These are phyloP conservation scores for Oligia latruncula DNA, from an alignment of 2,888 invertebrate genomes.

Conservation along the genomic window DNA sequence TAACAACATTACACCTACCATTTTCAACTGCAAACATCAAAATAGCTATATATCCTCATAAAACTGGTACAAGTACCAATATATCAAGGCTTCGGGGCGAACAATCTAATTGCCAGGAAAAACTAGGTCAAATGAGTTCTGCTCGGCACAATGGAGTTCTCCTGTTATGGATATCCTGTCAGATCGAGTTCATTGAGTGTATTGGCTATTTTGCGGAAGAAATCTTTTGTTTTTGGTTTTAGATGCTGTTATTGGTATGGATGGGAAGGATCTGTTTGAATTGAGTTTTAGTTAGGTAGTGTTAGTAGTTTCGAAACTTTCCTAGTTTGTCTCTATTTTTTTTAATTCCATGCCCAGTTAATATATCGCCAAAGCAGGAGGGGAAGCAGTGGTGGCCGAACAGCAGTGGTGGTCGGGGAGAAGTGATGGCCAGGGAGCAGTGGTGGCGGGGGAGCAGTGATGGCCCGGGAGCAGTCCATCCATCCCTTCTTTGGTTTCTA, in stretches of 20 bases:
- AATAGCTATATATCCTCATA: conserved; percentile 56
- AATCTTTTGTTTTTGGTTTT: conserved; percentile 31
- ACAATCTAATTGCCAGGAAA: conserved; percentile 67
- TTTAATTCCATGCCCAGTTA: background rate
- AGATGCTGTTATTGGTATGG: background rate
- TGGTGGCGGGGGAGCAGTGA: no score
- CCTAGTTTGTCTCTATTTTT: background rate
- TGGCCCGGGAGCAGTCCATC: background rate
- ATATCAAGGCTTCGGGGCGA: conserved; percentile 62
- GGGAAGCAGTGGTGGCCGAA: background rate
- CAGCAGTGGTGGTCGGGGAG: no score
- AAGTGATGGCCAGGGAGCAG: no score
- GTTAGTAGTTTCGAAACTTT: background rate
- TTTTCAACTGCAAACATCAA: conserved; percentile 40
- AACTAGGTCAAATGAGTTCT: conserved; percentile 66
- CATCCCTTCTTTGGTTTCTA: background rate
- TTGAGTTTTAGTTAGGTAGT: background rate
- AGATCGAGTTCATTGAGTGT: conserved; percentile 54
- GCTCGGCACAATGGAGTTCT: conserved; percentile 54
- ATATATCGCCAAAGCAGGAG: background rate
- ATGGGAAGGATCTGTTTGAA: background rate
- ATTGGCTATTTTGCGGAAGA: conserved; percentile 47
- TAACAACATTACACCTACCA: conserved; percentile 14
- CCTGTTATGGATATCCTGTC: conserved; percentile 64
- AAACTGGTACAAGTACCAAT: conserved; percentile 55